Conservation (phyloP, 2,113 vertebrate genomes). For the Elephantulus edwardii region DNA sequence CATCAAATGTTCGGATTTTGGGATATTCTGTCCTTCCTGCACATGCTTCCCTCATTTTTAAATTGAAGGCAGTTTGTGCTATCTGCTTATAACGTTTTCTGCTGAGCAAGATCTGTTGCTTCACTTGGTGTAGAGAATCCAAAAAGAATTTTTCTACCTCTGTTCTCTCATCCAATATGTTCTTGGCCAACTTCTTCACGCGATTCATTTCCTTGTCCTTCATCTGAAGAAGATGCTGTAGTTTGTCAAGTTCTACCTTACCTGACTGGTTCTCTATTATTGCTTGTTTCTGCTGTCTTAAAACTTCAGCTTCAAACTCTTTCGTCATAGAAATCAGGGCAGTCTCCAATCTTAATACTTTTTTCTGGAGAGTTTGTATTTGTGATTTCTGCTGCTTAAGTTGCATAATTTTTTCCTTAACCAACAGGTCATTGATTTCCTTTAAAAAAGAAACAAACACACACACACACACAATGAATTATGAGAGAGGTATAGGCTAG, state of each 20-base stretch:
- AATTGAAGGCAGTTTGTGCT: constrained; percentile 84
- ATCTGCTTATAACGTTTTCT: constrained; percentile 86
- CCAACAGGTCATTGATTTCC: constrained; percentile 85
- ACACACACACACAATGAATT: no score
- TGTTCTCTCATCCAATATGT: constrained; percentile 87
- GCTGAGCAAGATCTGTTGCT: constrained; percentile 85
- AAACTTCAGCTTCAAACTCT: constrained; percentile 79
- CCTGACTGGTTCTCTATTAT: constrained; percentile 78
- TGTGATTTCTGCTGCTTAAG: constrained; percentile 83
- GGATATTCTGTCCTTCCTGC: constrained; percentile 86
- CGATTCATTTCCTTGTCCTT: constrained; percentile 88
- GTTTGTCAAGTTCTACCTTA: constrained; percentile 84
- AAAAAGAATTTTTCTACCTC: constrained; percentile 91
- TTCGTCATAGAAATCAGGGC: constrained; percentile 71
- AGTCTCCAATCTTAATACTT: constrained; percentile 84
- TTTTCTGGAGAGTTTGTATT: constrained; percentile 81
- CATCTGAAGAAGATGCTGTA: constrained; percentile 86
- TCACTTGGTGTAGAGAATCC: constrained; percentile 88
- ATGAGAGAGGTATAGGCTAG: neutral
- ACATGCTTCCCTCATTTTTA: constrained; percentile 84
- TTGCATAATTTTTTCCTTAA: constrained; percentile 85
- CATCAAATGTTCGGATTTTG: constrained; percentile 88
- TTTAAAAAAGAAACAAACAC: no score
- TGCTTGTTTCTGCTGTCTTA: constrained; percentile 66
- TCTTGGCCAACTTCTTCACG: constrained; percentile 86